Evolutionary conservation across 1,140 invertebrate species (phyloP).

Genomic region (Metaphire vulgaris): DNA sequence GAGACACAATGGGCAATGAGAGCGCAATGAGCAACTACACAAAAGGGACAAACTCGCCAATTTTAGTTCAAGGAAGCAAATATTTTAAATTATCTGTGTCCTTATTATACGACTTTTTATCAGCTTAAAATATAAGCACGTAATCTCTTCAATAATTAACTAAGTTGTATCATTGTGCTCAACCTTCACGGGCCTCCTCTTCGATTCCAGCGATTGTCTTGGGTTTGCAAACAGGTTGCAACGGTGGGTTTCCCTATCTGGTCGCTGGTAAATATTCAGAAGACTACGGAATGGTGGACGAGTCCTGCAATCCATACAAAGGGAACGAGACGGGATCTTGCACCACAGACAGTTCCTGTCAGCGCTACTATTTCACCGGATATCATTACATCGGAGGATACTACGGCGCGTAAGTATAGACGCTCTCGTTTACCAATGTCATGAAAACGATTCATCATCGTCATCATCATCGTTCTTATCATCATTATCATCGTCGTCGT

Average conservation of each 20-base stretch:
- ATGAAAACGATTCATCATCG: background rate
- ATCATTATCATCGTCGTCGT: constrained; percentile 6
- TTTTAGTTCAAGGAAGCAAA: no score
- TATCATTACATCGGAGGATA: constrained; percentile 56
- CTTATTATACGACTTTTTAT: no score
- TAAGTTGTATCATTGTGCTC: no score
- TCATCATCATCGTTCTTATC: constrained; percentile 6
- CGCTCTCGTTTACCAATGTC: background rate
- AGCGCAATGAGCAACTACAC: no score
- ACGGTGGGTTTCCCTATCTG: constrained; percentile 57
- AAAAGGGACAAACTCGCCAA: no score
- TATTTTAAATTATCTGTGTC: no score
- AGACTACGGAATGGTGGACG: constrained; percentile 55
- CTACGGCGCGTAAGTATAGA: constrained; percentile 47
- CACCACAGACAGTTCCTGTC: constrained; percentile 39
- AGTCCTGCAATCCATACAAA: constrained; percentile 55
- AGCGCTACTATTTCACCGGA: constrained; percentile 51
- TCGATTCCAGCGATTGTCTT: no score
- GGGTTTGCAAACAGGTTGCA: no score
- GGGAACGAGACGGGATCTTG: constrained; percentile 43
- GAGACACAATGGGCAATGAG: no score
- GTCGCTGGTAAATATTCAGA: constrained; percentile 55
- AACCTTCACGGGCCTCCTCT: no score
- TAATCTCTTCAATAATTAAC: no score
- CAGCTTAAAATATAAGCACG: no score